Evolutionary conservation across 2,113 vertebrate genomes (phyloP).

Genomic region (Dicaeum eximium): DNA sequence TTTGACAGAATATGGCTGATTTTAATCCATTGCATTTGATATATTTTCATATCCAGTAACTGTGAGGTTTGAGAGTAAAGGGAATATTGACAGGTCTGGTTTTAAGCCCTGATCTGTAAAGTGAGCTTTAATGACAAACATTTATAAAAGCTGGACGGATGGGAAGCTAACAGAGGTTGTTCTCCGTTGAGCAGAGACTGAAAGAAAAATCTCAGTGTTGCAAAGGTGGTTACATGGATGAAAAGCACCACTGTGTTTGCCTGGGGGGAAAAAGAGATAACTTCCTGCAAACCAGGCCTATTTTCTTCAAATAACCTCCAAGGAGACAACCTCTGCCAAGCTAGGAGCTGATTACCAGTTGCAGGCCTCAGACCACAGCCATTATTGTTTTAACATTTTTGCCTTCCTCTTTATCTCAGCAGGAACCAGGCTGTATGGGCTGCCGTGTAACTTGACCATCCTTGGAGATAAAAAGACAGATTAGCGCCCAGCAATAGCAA

Average conservation of each 20-base stretch:
- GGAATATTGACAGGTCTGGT: not conserved
- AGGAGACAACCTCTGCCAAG: slow-evolving; percentile 70
- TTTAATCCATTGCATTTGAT: not conserved
- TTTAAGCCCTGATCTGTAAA: not conserved
- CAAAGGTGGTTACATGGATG: slow-evolving; percentile 8
- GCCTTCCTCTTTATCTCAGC: slow-evolving; percentile 77
- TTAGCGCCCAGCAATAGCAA: slow-evolving; percentile 64
- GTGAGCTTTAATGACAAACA: not conserved
- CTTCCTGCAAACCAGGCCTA: slow-evolving; percentile 61
- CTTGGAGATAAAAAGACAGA: slow-evolving; percentile 74
- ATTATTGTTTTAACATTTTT: slow-evolving; percentile 81
- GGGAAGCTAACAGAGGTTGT: not conserved
- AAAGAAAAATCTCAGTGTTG: slow-evolving; percentile 39
- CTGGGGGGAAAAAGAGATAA: not conserved
- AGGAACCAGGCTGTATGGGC: slow-evolving; percentile 58
- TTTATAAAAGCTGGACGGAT: not conserved
- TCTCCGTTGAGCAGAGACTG: not conserved
- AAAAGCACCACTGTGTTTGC: slow-evolving; percentile 47
- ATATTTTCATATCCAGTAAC: not conserved
- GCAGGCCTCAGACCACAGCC: slow-evolving; percentile 70
- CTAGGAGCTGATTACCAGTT: slow-evolving; percentile 75
- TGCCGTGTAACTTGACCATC: slow-evolving; percentile 70
- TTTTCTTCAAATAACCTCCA: slow-evolving; percentile 78
- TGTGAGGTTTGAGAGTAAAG: not conserved
- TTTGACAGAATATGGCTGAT: not conserved